phyloP scores from a whole-genome alignment of 2,113 vertebrate species.

The Eurypyga helias region DNA sequence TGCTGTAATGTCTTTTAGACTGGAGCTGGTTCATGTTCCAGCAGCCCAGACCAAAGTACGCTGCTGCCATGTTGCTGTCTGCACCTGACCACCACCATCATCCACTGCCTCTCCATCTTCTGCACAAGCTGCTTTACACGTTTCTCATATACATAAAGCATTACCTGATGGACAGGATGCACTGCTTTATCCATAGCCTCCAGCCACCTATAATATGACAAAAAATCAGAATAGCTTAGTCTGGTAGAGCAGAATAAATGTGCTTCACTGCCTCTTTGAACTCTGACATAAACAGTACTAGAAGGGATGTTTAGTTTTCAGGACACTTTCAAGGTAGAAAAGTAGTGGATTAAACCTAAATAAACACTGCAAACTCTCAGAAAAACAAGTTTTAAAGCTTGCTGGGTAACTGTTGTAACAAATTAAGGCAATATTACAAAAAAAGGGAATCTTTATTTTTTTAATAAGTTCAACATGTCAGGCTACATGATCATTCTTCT shows the following conservation, averaged over 20 bases:
- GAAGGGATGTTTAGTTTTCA: not conserved
- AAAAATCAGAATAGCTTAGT: not conserved
- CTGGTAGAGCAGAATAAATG: not conserved
- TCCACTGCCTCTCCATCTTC: not conserved
- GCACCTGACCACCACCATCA: not conserved
- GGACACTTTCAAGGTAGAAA: not conserved
- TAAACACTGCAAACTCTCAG: not conserved
- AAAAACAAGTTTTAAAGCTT: not conserved
- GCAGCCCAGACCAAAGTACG: not conserved
- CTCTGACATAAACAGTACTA: not conserved
- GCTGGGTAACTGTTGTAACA: not conserved
- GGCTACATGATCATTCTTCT: not conserved
- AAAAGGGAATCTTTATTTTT: not conserved
- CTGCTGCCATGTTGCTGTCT: not conserved
- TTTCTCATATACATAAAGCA: not conserved
- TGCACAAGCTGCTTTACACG: not conserved
- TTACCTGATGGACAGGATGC: slow-evolving; percentile 87
- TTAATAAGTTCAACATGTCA: not conserved
- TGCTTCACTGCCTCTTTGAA: not conserved
- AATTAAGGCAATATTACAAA: not conserved
- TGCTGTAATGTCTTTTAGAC: not conserved
- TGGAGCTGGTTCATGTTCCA: not conserved
- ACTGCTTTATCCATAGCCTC: slow-evolving; percentile 87
- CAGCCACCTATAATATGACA: slow-evolving; percentile 82
- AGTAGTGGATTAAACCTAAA: not conserved